These are phyloP conservation scores for Corythornis vintsioides DNA, from an alignment of 2,113 vertebrate genomes.

Conservation along the genomic window DNA sequence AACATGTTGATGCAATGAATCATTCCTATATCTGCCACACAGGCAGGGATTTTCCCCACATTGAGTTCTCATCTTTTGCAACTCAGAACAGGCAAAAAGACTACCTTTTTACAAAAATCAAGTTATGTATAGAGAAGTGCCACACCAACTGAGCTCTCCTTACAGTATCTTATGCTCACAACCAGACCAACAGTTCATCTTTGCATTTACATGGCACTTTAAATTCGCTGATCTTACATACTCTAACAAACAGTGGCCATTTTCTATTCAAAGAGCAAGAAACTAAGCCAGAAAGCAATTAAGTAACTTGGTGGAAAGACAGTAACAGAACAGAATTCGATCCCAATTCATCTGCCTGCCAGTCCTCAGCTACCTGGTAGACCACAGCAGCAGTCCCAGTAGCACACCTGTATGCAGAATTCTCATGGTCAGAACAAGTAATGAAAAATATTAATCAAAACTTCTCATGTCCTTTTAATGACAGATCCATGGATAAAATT, in stretches of 20 bases:
- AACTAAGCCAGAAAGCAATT: not conserved
- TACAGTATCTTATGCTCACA: not conserved
- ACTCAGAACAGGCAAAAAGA: not conserved
- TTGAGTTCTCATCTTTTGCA: not conserved
- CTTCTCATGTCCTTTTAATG: not conserved
- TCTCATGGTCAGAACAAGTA: not conserved
- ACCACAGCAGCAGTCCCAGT: not conserved
- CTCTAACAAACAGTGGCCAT: not conserved
- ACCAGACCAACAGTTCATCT: not conserved
- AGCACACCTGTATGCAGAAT: not conserved
- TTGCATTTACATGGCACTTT: not conserved
- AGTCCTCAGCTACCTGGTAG: not conserved
- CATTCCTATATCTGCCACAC: not conserved
- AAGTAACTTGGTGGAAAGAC: not conserved
- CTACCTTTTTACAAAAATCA: not conserved
- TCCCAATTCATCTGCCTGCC: not conserved
- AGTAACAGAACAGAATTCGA: not conserved
- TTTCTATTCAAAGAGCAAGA: not conserved
- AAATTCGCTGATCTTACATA: not conserved
- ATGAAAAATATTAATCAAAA: slow-evolving; percentile 43
- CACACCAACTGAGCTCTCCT: not conserved
- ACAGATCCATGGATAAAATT: not conserved
- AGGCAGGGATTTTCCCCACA: not conserved
- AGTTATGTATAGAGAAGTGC: not conserved
- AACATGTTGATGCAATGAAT: rapidly evolving